These are phyloP conservation scores for Trachelus troglodyta DNA, from an alignment of 2,888 invertebrate genomes.

Conservation along the genomic window DNA sequence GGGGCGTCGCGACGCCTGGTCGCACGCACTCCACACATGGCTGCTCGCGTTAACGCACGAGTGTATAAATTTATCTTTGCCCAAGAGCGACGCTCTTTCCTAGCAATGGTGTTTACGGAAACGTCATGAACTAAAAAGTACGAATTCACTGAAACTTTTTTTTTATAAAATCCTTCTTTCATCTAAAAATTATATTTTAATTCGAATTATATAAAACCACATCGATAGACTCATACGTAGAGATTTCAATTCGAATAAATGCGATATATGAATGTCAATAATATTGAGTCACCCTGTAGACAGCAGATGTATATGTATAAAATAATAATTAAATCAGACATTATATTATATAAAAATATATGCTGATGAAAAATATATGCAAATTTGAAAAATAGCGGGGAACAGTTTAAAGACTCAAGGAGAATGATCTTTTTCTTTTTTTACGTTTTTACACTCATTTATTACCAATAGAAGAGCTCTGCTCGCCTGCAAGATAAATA, in stretches of 20 bases:
- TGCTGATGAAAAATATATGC: neutral
- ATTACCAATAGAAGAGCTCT: neutral
- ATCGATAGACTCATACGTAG: neutral
- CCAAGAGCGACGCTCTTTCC: neutral
- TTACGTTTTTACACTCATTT: neutral
- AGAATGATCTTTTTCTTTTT: neutral
- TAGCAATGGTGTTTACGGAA: constrained; percentile 7
- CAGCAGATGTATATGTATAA: neutral
- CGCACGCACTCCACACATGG: neutral
- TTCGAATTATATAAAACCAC: neutral
- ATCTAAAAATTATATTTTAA: neutral
- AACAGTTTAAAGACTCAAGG: neutral
- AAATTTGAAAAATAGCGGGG: neutral
- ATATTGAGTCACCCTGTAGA: neutral
- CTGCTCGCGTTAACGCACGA: neutral
- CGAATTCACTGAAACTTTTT: neutral
- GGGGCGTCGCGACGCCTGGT: constrained; percentile 10
- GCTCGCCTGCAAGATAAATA: neutral
- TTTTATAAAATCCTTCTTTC: neutral
- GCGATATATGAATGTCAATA: neutral
- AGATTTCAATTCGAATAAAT: neutral
- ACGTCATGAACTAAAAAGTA: neutral
- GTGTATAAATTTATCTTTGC: constrained; percentile 37
- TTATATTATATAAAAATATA: neutral
- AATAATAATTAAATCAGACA: neutral